A percentile compares a stretch with the other conserved stretches of the same genome.
These are phyloP conservation scores for Carollia perspicillata DNA, from an alignment of 2,113 vertebrate species.

Conservation along the genomic window DNA sequence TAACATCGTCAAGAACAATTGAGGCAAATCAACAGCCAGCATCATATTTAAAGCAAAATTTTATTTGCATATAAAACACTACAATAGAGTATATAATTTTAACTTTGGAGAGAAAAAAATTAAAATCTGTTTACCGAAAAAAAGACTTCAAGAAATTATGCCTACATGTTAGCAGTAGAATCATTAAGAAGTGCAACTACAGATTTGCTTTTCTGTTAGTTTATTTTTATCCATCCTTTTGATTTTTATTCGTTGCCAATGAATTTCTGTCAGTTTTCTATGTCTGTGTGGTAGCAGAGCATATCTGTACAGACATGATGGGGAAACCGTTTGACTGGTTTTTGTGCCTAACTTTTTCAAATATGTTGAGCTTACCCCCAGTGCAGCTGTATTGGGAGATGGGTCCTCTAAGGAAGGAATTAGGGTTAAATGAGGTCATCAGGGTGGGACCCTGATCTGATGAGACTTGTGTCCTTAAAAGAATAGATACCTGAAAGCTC, in stretches of 20 bases:
- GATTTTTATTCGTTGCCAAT: neutral
- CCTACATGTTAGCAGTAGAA: neutral
- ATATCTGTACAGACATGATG: neutral
- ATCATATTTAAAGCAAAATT: neutral
- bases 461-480: neutral
- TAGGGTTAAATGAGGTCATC: neutral
- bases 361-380: neutral
- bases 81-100: neutral
- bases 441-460: neutral
- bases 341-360: neutral
- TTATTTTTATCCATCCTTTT: neutral
- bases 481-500: neutral
- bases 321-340: neutral
- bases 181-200: neutral
- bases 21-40: neutral
- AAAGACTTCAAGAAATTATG: neutral
- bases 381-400: neutral
- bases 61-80: neutral
- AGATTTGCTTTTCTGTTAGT: neutral
- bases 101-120: neutral
- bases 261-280: neutral
- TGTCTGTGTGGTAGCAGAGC: neutral
- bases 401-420: neutral
- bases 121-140: neutral
- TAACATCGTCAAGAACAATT: neutral